Evolutionary conservation across 2,888 invertebrate genomes (phyloP), one percentile per base, ranked within the genome.

Genomic region (Thereva nobilitata): DNA sequence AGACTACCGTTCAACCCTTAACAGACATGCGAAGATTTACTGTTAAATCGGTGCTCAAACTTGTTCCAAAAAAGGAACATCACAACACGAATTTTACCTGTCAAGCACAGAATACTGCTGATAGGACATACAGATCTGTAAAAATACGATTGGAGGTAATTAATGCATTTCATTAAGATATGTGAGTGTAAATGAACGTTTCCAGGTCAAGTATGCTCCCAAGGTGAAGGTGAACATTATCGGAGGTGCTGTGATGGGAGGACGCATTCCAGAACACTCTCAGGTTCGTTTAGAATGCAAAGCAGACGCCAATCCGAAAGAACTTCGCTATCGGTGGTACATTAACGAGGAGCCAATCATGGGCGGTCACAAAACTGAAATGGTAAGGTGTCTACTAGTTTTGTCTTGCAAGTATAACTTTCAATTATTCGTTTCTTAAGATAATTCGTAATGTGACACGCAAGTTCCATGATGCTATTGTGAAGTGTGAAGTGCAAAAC

Each of bases 401-500:
- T 40, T 61, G 4, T 6, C 9, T 41, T 57, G 38, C 9, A 7
- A 12, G 47, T 44, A 23, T 34, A 23, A 5, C 8, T 53, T 64
- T 41, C 2, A 9, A 52, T 12, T 41, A 6, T 34, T 10, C 55
- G n/a, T 37, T 40, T 34, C 10, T 49, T 65, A 79, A 86, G 86
- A 84, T 86, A 75, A 86, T 95, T 72, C 86, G 87, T 75, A 92
- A 93, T 77, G 89, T 95, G 57, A 89, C 92, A 38, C 85, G 94
- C 70, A 88, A 89, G 73, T 88, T 90, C 76, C 93, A 96, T 80
- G 92, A 93, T 72, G 89, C 91, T 35, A 90, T 90, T 64, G 88
- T 97, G 70, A 93, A 92, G 77, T 97, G 97, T 79, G 92, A 93
- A 78, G 96, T 93, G 2, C 89, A 89, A 78, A 97, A 97, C 79